phyloP scores from a whole-genome alignment of 1,140 invertebrate species.

The Samia ricini region DNA sequence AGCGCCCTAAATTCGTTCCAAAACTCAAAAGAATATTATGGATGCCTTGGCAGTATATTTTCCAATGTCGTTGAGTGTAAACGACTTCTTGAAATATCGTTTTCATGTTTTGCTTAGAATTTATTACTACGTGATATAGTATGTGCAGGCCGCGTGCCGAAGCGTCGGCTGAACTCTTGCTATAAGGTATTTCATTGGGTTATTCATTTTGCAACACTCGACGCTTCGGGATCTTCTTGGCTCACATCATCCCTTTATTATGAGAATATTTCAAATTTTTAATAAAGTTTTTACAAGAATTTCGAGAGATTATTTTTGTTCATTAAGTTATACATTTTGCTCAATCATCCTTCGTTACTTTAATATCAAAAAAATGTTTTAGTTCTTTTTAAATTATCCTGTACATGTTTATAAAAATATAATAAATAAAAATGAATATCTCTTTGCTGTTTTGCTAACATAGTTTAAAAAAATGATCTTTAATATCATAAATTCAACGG shows the following conservation, averaged over 20 bases:
- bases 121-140: constrained; percentile 43
- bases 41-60: no score
- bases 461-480: no score
- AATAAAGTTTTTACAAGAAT: neutral
- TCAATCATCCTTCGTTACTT: no score
- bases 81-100: constrained; percentile 20
- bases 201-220: constrained; percentile 3
- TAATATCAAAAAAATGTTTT: no score
- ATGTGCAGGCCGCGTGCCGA: constrained; percentile 9
- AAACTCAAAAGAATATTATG: no score
- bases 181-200: neutral
- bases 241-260: neutral
- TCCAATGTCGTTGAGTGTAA: constrained; percentile 10
- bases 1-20: no score
- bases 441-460: no score
- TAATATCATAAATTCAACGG: no score
- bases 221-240: neutral
- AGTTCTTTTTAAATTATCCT: no score
- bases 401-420: no score
- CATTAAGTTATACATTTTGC: neutral
- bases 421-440: no score
- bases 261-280: neutral
- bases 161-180: neutral
- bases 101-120: constrained; percentile 40
- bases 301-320: neutral